Percentiles rank a stretch among this genome's conserved stretches.
phyloP scores from a whole-genome alignment of 1,140 invertebrate genomes.

The Heliconius melpomene region DNA sequence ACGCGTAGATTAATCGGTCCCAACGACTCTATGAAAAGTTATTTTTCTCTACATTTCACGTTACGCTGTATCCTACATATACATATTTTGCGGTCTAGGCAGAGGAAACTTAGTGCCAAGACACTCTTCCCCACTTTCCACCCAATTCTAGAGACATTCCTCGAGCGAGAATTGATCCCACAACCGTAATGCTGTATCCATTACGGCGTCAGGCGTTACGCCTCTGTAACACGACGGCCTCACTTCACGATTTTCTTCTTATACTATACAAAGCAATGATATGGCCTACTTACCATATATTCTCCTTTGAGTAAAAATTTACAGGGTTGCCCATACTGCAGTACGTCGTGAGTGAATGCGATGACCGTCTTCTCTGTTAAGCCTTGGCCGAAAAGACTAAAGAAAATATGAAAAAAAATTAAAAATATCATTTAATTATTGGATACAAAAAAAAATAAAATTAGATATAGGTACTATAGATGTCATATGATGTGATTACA shows the following conservation, averaged over 20 bases:
- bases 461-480: too few species aligned
- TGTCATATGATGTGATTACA: too few species aligned
- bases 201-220: neutral
- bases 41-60: neutral
- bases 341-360: constrained; percentile 84
- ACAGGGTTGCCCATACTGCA: constrained; percentile 80
- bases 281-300: constrained; percentile 58
- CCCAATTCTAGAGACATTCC: neutral
- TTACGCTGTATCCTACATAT: neutral
- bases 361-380: constrained; percentile 85
- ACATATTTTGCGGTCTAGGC: too few species aligned
- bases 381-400: constrained; percentile 87
- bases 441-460: too few species aligned
- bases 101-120: neutral
- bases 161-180: neutral
- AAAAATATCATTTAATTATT: neutral
- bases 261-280: too few species aligned
- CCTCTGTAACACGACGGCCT: neutral
- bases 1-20: too few species aligned
- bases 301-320: constrained; percentile 79
- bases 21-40: too few species aligned
- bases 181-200: too few species aligned
- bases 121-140: neutral
- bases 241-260: neutral
- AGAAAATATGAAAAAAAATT: constrained; percentile 14